phyloP scores from a whole-genome alignment of 2,888 invertebrate species.

The Stratiomys singularior region DNA sequence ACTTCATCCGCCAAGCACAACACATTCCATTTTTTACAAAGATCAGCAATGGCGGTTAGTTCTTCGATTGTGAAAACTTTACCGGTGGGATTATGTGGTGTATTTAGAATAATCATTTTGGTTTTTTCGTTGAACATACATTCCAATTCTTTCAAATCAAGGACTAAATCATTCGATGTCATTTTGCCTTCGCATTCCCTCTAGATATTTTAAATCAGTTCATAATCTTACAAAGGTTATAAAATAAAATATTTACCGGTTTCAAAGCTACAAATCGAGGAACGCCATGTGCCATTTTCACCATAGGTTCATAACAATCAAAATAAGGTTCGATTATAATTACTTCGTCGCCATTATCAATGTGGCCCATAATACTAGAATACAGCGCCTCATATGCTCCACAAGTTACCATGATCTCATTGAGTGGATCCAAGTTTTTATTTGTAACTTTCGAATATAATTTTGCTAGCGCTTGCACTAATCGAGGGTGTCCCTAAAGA shows the following conservation, averaged over 20 bases:
- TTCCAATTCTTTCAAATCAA: slow-evolving; percentile 84
- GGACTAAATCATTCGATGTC: slow-evolving; percentile 85
- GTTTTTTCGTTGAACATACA: slow-evolving; percentile 86
- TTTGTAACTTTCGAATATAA: slow-evolving; percentile 84
- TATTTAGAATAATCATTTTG: slow-evolving; percentile 95
- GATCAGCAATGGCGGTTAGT: slow-evolving; percentile 79
- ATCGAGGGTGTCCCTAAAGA: slow-evolving; percentile 85
- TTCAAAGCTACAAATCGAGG: slow-evolving; percentile 88
- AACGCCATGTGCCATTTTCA: slow-evolving; percentile 85
- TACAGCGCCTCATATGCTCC: slow-evolving; percentile 97
- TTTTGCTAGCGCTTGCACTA: slow-evolving; percentile 85
- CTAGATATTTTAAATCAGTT: slow-evolving; percentile 54
- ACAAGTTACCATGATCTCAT: slow-evolving; percentile 86
- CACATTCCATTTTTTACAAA: slow-evolving; percentile 93
- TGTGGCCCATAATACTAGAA: slow-evolving; percentile 83
- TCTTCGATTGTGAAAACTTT: slow-evolving; percentile 79
- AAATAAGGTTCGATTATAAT: slow-evolving; percentile 98
- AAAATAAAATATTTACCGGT: slow-evolving; percentile 70
- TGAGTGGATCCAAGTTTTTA: slow-evolving; percentile 81
- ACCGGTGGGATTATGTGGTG: slow-evolving; percentile 97
- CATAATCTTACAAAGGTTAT: not conserved
- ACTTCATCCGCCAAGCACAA: slow-evolving; percentile 96
- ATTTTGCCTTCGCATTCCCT: slow-evolving; percentile 63
- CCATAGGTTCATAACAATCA: slow-evolving; percentile 98
- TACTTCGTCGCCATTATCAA: slow-evolving; percentile 88